phyloP scores from a whole-genome alignment of 2,888 invertebrate genomes.

The Caenorhabditis sp. region DNA sequence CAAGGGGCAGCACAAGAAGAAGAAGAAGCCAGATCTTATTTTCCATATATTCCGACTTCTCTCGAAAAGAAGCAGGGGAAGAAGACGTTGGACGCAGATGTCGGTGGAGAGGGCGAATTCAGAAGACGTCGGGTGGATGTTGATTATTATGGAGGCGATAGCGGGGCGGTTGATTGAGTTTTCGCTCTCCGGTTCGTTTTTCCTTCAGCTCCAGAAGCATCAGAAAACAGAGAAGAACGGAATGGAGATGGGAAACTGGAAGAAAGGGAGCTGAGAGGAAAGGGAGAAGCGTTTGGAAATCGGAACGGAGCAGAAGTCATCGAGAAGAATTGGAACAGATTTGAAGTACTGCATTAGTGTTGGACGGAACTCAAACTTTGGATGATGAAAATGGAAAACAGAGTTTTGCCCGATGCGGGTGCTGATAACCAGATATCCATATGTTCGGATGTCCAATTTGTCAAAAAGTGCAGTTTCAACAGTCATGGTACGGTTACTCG shows the following conservation, averaged over 20 bases:
- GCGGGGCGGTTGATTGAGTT: constrained; percentile 51
- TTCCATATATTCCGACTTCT: constrained; percentile 13
- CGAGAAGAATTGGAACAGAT: too few species aligned
- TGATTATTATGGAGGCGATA: constrained; percentile 52
- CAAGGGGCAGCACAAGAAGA: constrained; percentile 1
- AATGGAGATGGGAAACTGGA: neutral
- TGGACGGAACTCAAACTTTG: too few species aligned
- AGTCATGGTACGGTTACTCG: too few species aligned
- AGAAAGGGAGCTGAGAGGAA: neutral
- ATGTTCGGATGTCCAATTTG: too few species aligned
- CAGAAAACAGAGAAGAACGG: constrained; percentile 23
- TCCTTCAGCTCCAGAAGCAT: neutral
- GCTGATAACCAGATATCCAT: too few species aligned
- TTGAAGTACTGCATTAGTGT: too few species aligned
- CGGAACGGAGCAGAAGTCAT: too few species aligned
- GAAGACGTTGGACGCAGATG: constrained; percentile 12
- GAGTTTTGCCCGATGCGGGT: too few species aligned
- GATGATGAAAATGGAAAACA: too few species aligned
- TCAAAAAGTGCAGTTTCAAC: too few species aligned
- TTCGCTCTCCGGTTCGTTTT: neutral
- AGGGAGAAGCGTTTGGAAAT: too few species aligned
- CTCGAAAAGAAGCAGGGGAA: neutral
- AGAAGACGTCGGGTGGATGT: constrained; percentile 17
- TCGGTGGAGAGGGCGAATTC: constrained; percentile 14
- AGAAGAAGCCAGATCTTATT: constrained; percentile 43